These are phyloP conservation scores for Pangasius djambal DNA, from an alignment of 2,797 vertebrate species.

Conservation along the genomic window DNA sequence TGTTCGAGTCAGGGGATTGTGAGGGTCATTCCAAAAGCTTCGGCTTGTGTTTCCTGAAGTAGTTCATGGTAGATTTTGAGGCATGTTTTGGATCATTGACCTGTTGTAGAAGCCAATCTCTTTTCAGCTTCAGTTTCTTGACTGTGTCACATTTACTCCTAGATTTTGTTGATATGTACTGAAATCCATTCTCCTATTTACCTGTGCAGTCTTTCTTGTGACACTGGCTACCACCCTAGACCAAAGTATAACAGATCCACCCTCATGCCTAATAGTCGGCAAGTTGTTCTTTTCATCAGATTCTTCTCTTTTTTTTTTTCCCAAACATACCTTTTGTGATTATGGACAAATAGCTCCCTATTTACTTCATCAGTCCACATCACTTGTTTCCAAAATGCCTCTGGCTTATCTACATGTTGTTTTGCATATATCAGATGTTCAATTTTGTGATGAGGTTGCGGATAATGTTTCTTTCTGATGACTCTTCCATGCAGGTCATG, in stretches of 20 bases:
- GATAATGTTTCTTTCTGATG: neutral
- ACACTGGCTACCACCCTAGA: neutral
- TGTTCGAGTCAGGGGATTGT: neutral
- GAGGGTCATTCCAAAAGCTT: neutral
- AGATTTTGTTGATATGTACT: neutral
- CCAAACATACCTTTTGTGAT: neutral
- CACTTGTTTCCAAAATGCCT: neutral
- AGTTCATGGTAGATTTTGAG: neutral
- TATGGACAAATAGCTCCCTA: neutral
- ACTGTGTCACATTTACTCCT: neutral
- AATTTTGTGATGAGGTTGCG: neutral
- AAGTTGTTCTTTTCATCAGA: neutral
- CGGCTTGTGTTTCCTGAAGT: neutral
- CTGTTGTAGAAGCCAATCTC: neutral
- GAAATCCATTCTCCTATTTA: neutral
- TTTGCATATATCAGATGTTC: neutral
- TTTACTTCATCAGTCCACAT: neutral
- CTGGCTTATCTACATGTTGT: neutral
- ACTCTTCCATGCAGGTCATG: neutral
- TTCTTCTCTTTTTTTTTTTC: neutral
- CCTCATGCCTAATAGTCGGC: neutral
- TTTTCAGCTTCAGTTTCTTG: conserved; percentile 2
- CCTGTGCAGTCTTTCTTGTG: neutral
- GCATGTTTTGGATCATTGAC: neutral
- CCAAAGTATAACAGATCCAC: too few relatives aligned